A percentile compares a stretch with the other conserved stretches of the same genome.
Evolutionary conservation across 2,797 vertebrate species (phyloP).

Genomic region (Manis pentadactyla): DNA sequence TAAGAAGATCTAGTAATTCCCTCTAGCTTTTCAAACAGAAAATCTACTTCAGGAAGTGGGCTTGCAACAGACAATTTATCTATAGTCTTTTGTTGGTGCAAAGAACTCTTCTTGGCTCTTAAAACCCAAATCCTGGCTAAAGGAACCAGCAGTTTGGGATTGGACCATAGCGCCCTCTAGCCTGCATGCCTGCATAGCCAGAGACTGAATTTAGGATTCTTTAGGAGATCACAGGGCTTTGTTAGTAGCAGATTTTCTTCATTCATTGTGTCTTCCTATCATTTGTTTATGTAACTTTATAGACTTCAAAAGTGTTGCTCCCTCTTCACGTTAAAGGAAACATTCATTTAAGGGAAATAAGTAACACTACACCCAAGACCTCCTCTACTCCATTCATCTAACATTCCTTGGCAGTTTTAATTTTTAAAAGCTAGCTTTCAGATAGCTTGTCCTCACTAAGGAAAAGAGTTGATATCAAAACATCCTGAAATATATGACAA

Average conservation of each 20-base stretch:
- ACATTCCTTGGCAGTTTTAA: not conserved
- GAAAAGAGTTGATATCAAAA: not conserved
- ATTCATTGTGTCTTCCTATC: slow-evolving; percentile 1
- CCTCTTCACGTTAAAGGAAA: slow-evolving; percentile 56
- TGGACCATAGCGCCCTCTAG: not conserved
- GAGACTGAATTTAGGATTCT: not conserved
- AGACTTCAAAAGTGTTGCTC: slow-evolving; percentile 56
- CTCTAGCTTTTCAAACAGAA: not conserved
- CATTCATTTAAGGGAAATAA: slow-evolving; percentile 49
- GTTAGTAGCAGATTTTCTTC: not conserved
- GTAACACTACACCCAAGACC: not conserved
- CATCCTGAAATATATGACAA: not conserved
- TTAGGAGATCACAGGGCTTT: not conserved
- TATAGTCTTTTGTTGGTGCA: not conserved
- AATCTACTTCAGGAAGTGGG: not conserved
- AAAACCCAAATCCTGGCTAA: not conserved
- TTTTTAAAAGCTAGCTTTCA: slow-evolving; percentile 18
- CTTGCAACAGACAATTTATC: not conserved
- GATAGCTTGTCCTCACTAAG: not conserved
- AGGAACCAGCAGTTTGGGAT: not conserved
- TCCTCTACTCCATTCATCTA: not conserved
- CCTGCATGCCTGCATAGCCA: too few relatives aligned
- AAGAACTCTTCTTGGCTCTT: not conserved
- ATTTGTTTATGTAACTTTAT: slow-evolving; percentile 57
- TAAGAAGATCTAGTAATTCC: not conserved